These are phyloP conservation scores for Chaunax sp. DNA, from an alignment of 2,797 vertebrate genomes.

Conservation along the genomic window DNA sequence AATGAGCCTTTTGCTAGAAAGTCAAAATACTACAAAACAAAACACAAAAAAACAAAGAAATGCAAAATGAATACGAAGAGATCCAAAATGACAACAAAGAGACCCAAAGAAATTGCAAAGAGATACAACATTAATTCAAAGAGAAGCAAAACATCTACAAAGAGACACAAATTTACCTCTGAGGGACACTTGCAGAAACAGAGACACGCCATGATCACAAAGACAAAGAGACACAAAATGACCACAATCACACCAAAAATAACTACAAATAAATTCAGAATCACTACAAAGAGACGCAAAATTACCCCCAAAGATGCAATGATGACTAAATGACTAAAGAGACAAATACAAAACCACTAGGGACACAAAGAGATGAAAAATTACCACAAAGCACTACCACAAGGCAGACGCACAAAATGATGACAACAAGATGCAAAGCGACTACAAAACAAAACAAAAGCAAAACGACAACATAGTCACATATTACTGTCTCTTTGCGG, in stretches of 20 bases:
- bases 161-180: neutral
- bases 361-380: too few species aligned
- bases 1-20: too few species aligned
- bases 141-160: neutral
- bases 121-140: neutral
- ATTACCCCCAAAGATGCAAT: neutral
- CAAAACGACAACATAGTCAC: too few species aligned
- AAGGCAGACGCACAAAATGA: too few species aligned
- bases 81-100: neutral
- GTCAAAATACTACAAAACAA: too few species aligned
- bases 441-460: too few species aligned
- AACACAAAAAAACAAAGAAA: neutral
- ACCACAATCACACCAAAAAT: neutral
- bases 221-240: too few species aligned
- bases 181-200: too few species aligned
- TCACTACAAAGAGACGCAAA: neutral
- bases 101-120: accelerated
- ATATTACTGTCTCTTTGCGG: neutral
- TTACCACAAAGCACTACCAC: too few species aligned
- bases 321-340: too few species aligned
- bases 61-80: neutral
- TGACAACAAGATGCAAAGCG: too few species aligned
- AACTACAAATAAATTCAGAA: neutral
- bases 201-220: neutral
- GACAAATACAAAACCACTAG: neutral